Percentiles rank a stretch among this genome's conserved stretches.
Conservation (phyloP, 2,797 vertebrate genomes). For the Propithecus perrieri region DNA sequence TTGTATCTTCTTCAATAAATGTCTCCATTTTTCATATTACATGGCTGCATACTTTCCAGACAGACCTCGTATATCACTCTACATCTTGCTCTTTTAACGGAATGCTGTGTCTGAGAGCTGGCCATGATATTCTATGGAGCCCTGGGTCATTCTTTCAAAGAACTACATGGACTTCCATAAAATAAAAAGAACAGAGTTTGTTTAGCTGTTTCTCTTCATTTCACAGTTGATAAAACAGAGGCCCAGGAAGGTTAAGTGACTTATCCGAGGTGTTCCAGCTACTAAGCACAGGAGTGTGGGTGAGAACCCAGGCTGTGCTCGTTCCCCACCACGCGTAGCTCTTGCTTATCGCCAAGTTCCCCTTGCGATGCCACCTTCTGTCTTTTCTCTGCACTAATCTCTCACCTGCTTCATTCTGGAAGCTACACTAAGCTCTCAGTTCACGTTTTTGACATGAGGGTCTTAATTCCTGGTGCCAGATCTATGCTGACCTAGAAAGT, state of each 20-base stretch:
- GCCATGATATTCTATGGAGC: not conserved
- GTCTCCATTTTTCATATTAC: no score
- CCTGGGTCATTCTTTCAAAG: not conserved
- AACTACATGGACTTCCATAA: not conserved
- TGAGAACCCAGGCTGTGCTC: not conserved
- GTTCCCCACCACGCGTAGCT: accelerated
- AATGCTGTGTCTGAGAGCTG: not conserved
- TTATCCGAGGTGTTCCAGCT: not conserved
- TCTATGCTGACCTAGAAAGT: not conserved
- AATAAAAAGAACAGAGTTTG: not conserved
- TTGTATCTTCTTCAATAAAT: no score
- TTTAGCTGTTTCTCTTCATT: slow-evolving; percentile 4
- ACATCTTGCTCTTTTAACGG: not conserved
- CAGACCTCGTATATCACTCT: no score
- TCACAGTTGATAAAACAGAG: not conserved
- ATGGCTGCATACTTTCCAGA: no score
- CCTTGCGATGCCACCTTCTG: no score
- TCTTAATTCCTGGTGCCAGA: not conserved
- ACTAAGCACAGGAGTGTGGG: accelerated
- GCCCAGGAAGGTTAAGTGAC: not conserved
- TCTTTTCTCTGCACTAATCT: not conserved
- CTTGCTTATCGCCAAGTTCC: not conserved
- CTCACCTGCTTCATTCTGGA: not conserved
- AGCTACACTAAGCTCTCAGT: not conserved
- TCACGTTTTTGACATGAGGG: not conserved